Conservation (phyloP, 2,113 vertebrate genomes). For the Corythornis vintsioides region DNA sequence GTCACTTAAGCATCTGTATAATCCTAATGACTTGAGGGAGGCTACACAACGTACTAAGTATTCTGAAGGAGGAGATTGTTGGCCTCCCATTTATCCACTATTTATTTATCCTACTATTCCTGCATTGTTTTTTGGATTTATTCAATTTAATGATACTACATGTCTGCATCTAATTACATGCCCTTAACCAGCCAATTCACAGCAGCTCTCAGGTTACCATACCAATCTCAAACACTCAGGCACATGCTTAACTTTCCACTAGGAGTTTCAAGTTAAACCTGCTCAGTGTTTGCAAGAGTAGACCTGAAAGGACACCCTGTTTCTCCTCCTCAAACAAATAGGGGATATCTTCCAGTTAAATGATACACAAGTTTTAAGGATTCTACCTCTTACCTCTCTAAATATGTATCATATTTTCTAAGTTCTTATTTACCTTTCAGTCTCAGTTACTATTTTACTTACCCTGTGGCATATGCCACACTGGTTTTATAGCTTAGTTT, state of each 20-base stretch:
- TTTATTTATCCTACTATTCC: not conserved
- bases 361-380: not conserved
- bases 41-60: not conserved
- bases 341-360: not conserved
- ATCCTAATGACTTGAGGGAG: not conserved
- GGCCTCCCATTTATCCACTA: not conserved
- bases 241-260: not conserved
- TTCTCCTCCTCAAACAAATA: not conserved
- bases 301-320: not conserved
- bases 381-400: not conserved
- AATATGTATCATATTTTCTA: not conserved
- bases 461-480: not conserved
- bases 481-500: not conserved
- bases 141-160: not conserved
- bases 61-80: not conserved
- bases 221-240: not conserved
- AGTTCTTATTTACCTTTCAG: not conserved
- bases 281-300: rapidly evolving
- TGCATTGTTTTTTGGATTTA: not conserved
- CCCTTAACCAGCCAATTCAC: not conserved
- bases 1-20: not conserved
- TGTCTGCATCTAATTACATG: not conserved
- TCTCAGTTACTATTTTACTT: not conserved
- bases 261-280: not conserved
- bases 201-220: not conserved